Conservation (phyloP, 2,113 vertebrate species). For the Acanthochromis polyacanthus region DNA sequence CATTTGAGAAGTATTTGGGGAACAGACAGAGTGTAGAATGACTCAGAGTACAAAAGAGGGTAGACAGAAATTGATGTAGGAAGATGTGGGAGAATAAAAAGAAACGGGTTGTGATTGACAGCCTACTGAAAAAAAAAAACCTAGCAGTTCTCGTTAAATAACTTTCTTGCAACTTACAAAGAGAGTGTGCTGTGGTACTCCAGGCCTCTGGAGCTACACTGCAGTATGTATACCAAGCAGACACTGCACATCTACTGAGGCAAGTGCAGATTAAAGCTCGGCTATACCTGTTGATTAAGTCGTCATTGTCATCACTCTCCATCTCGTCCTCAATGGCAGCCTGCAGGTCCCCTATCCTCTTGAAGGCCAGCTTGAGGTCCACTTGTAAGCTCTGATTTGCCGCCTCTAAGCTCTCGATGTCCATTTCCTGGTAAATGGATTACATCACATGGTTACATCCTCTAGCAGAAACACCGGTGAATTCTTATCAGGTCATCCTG, state of each 20-base stretch:
- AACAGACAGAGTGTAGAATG: slow-evolving; percentile 31
- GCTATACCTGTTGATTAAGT: slow-evolving; percentile 94
- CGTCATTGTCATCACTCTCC: slow-evolving; percentile 97
- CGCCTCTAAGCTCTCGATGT: slow-evolving; percentile 95
- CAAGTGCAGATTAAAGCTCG: slow-evolving; percentile 38
- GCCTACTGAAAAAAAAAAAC: slow-evolving; percentile 46
- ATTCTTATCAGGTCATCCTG: slow-evolving; percentile 3
- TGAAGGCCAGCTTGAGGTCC: slow-evolving; percentile 98
- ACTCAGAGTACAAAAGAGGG: slow-evolving; percentile 45
- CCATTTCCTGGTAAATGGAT: slow-evolving; percentile 91
- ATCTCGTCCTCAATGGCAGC: slow-evolving; percentile 99
- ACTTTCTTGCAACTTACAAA: slow-evolving; percentile 26
- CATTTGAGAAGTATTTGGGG: slow-evolving; percentile 47
- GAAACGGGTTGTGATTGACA: slow-evolving; percentile 61
- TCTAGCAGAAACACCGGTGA: slow-evolving; percentile 15
- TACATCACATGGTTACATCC: slow-evolving; percentile 28
- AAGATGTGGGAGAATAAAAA: slow-evolving; percentile 53
- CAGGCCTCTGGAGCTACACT: slow-evolving; percentile 14
- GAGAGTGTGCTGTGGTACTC: slow-evolving; percentile 7
- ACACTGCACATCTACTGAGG: slow-evolving; percentile 9
- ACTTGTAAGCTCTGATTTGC: slow-evolving; percentile 98
- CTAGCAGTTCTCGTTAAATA: slow-evolving; percentile 25
- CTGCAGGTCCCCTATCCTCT: slow-evolving; percentile 97
- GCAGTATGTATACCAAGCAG: slow-evolving; percentile 2
- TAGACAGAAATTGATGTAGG: slow-evolving; percentile 45